phyloP scores from a whole-genome alignment of 2,888 invertebrate genomes.

The Orchesellides sinensis region DNA sequence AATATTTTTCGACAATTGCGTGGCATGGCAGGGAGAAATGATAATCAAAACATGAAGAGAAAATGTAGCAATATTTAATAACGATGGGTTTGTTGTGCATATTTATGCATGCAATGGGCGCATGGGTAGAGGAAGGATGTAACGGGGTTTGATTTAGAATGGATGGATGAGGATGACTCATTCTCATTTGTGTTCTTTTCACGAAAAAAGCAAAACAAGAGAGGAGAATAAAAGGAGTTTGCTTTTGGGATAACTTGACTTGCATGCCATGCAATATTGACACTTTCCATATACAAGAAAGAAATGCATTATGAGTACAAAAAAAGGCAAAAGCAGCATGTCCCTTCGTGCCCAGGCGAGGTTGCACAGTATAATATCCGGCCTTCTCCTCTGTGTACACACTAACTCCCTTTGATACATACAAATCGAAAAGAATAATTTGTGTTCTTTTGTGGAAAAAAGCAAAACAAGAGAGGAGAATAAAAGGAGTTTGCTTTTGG shows the following conservation, averaged over 20 bases:
- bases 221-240: neutral
- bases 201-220: no score
- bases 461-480: no score
- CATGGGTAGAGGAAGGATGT: neutral
- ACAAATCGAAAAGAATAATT: no score
- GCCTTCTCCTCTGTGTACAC: neutral
- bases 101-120: no score
- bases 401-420: conserved; percentile 3
- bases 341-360: conserved; percentile 15
- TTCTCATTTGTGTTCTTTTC: neutral
- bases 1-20: neutral
- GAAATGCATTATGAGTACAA: neutral
- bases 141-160: neutral
- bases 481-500: neutral
- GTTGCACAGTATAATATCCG: conserved; percentile 38
- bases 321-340: conserved; percentile 23
- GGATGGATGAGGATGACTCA: conserved; percentile 19
- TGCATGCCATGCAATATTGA: conserved; percentile 21
- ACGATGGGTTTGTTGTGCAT: no score
- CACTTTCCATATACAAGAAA: no score
- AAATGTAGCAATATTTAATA: neutral
- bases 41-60: neutral
- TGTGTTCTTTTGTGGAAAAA: neutral
- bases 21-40: neutral
- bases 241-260: conserved; percentile 5